Base-by-base conservation (phyloP, 2,888 invertebrate genomes). In the Thera obeliscata region DNA sequence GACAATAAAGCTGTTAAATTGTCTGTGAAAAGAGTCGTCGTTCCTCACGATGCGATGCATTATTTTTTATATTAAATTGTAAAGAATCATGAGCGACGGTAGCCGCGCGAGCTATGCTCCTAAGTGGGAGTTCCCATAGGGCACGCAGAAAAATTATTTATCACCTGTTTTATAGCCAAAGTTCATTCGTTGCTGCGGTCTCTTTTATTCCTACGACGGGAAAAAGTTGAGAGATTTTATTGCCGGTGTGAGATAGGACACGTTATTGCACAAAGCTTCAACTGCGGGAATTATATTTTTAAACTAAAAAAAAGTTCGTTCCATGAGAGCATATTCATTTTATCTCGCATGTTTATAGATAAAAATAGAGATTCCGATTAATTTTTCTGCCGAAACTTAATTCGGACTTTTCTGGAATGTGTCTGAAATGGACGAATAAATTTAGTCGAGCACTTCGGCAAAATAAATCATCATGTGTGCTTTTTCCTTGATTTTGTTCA, bases 161-260 rank as follows among this genome's bases (percentile, higher is more conserved):
- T 92, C 88, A 86, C 81, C 84, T 88, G 85, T 88, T 93, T 93
- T 93, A 93, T 93, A 89, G 91, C 90, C 85, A 86, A 93, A 93
- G 91, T 93, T 93, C 91, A 92, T 89, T 90, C 93, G 87, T 86
- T 88, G 87, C 90, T 90, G 93, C 85, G 92, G 93, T 91, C 84
- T 90, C 89, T 88, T 90, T 91, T 93, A 92, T 92, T 89, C 89
- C 83, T 90, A 87, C 86, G 86, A 88, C 87, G 88, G 82, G 90
- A 87, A 91, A 92, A 93, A 93, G 90, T 93, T 92, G 89, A 74
- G 82, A 86, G 89, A 84, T 88, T 93, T 93, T 93, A 93, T 93
- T 88, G 83, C 89, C 91, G 89, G 91, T 91, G 91, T 88, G 93
- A 91, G 89, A 90, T 91, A 91, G 91, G 89, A 90, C 86, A 85